Conservation (phyloP, 2,888 invertebrate species). For the Polietes domitor region DNA sequence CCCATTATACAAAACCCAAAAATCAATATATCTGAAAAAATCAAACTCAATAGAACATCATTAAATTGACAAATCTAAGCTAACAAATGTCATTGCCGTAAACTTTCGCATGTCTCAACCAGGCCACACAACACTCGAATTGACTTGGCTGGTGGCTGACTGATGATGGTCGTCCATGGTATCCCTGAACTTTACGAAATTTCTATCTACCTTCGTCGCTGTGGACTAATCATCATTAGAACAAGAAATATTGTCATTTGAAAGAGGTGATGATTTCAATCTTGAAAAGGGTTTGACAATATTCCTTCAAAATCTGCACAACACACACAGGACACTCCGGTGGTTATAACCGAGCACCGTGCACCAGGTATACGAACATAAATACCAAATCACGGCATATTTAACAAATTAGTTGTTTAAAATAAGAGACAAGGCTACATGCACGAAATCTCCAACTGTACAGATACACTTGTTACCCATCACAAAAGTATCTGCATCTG, state of each 20-base stretch:
- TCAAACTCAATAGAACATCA: background rate
- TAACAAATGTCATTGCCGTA: background rate
- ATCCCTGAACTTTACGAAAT: background rate
- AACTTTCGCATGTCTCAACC: background rate
- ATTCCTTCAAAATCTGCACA: conserved; percentile 73
- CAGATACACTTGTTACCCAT: conserved; percentile 53
- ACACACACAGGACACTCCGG: background rate
- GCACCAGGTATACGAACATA: conserved; percentile 48
- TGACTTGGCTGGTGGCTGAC: background rate
- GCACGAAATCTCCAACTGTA: conserved; percentile 34
- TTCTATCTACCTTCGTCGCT: background rate
- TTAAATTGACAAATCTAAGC: conserved; percentile 26
- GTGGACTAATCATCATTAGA: conserved; percentile 55
- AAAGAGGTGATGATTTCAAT: conserved; percentile 68
- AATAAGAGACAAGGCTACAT: conserved; percentile 58
- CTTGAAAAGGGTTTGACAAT: conserved; percentile 78
- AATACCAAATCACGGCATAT: conserved; percentile 70
- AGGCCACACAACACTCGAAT: background rate
- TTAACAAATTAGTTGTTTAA: conserved; percentile 66
- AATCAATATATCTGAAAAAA: background rate
- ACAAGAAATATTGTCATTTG: conserved; percentile 60
- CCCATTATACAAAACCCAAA: background rate
- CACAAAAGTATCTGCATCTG: conserved; percentile 8
- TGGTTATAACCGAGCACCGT: background rate
- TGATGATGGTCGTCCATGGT: background rate